Evolutionary conservation across 2,797 vertebrate genomes (phyloP).

Genomic region (Naso thynnoides): DNA sequence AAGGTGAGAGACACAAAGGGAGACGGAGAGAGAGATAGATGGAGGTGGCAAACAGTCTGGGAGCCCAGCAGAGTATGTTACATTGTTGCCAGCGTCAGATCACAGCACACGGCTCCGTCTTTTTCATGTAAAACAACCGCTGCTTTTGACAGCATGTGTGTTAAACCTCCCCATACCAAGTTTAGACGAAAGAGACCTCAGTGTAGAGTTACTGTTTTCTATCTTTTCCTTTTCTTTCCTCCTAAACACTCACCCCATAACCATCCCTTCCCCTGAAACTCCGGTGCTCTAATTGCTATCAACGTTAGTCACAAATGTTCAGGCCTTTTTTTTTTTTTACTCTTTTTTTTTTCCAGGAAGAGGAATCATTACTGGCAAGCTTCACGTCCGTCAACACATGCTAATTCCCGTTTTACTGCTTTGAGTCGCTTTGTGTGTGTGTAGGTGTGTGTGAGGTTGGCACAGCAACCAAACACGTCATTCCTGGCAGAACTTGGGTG

Average conservation of each 20-base stretch:
- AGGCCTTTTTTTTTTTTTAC: not conserved
- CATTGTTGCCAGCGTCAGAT: slow-evolving; percentile 33
- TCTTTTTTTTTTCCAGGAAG: slow-evolving; percentile 18
- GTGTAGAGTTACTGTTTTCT: slow-evolving; percentile 5
- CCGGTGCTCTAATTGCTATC: slow-evolving; percentile 61
- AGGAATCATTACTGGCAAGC: slow-evolving; percentile 54
- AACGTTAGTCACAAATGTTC: slow-evolving; percentile 62
- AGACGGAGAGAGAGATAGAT: slow-evolving; percentile 11
- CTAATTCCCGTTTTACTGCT: slow-evolving; percentile 57
- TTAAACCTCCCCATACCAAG: slow-evolving; percentile 25
- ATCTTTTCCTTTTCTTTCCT: slow-evolving; percentile 34
- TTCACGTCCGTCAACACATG: slow-evolving; percentile 59
- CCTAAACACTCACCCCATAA: slow-evolving; percentile 36
- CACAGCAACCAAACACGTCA: not conserved
- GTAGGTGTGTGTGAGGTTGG: slow-evolving; percentile 35
- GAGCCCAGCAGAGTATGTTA: not conserved
- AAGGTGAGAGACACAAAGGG: slow-evolving; percentile 5
- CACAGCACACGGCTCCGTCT: slow-evolving; percentile 36
- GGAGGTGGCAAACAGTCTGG: slow-evolving; percentile 6
- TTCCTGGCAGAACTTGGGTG: slow-evolving; percentile 41
- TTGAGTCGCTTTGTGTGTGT: slow-evolving; percentile 26
- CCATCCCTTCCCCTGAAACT: slow-evolving; percentile 37
- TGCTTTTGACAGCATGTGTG: slow-evolving; percentile 49
- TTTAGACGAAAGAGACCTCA: slow-evolving; percentile 42
- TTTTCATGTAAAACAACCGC: slow-evolving; percentile 50